Conservation (phyloP, 2,797 vertebrate species). For the Channa striata region DNA sequence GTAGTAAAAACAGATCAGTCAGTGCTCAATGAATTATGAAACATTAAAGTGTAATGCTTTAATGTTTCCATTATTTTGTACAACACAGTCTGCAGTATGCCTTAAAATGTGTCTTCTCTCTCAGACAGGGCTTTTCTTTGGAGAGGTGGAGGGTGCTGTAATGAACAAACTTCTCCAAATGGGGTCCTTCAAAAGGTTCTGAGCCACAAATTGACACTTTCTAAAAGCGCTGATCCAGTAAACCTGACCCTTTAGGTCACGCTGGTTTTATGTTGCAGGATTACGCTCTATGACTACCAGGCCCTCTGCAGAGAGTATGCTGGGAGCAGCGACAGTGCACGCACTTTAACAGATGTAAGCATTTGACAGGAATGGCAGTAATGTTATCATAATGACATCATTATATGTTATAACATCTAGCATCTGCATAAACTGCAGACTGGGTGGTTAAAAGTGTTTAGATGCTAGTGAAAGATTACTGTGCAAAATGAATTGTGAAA, state of each 20-base stretch:
- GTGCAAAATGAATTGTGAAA: no score
- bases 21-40: background rate
- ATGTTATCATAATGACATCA: background rate
- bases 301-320: conserved; percentile 94
- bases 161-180: conserved; percentile 98
- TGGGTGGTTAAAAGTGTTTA: no score
- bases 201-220: conserved; percentile 20
- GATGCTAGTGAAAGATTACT: no score
- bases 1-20: conserved; percentile 2
- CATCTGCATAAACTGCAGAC: no score
- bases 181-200: conserved; percentile 98
- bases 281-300: conserved; percentile 97
- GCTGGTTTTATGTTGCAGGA: conserved; percentile 80
- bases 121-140: conserved; percentile 97
- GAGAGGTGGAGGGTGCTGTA: conserved; percentile 95
- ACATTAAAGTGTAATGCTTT: background rate
- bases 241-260: background rate
- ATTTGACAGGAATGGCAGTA: conserved; percentile 7
- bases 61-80: background rate
- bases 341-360: conserved; percentile 93
- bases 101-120: conserved; percentile 48
- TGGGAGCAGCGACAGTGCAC: conserved; percentile 93
- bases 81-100: background rate
- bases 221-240: background rate
- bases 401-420: background rate